Evolutionary conservation across 1,140 invertebrate species (phyloP).

Genomic region (Medauroidea extradentata): DNA sequence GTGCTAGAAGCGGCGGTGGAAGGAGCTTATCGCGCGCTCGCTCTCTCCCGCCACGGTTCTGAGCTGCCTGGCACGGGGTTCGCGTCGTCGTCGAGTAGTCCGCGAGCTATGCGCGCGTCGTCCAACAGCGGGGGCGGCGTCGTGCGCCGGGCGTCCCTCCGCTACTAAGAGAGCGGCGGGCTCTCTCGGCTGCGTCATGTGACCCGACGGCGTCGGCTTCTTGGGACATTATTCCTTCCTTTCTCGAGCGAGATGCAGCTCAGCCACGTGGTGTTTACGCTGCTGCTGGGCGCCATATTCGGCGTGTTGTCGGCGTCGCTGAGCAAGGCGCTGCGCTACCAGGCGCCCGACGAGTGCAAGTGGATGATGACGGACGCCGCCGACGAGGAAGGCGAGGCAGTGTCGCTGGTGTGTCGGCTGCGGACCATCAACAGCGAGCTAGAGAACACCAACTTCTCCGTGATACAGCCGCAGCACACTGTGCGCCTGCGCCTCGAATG

Average conservation of each 20-base stretch:
- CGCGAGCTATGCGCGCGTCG: no score
- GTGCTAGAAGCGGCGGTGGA: no score
- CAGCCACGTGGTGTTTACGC: constrained; percentile 44
- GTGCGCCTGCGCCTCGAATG: constrained; percentile 76
- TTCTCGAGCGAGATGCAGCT: constrained; percentile 17
- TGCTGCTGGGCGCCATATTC: constrained; percentile 60
- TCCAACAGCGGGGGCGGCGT: no score
- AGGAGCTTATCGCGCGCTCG: no score
- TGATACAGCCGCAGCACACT: constrained; percentile 81
- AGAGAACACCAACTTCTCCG: constrained; percentile 85
- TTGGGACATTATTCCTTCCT: no score
- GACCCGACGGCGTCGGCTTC: no score
- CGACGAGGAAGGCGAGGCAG: constrained; percentile 54
- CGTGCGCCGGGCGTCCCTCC: no score
- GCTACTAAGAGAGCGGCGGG: no score
- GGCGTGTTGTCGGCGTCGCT: constrained; percentile 62
- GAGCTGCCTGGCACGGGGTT: no score
- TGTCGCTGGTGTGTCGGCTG: constrained; percentile 72
- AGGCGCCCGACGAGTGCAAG: constrained; percentile 80
- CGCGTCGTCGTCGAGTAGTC: no score
- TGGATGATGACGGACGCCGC: constrained; percentile 52
- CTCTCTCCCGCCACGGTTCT: no score
- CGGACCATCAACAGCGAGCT: constrained; percentile 83
- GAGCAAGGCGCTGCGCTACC: constrained; percentile 66
- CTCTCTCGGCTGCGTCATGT: no score